phyloP scores from a whole-genome alignment of 2,797 vertebrate genomes.

The Epinephelus coioides region DNA sequence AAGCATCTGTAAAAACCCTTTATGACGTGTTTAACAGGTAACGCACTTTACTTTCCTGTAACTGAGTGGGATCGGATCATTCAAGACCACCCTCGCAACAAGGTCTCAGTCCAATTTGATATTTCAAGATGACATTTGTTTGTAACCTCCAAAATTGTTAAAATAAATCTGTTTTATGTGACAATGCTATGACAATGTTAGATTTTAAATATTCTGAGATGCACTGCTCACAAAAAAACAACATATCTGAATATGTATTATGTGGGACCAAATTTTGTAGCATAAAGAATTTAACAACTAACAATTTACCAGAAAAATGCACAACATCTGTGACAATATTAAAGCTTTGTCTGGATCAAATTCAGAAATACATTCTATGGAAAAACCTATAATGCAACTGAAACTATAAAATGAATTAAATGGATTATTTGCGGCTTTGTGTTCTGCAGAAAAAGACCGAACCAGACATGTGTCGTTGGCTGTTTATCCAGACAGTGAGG shows the following conservation, averaged over 20 bases:
- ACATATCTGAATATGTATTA: not conserved
- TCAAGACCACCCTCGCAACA: slow-evolving; percentile 17
- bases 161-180: too few species aligned
- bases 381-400: not conserved
- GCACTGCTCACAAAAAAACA: not conserved
- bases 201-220: not conserved
- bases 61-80: slow-evolving; percentile 10
- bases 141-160: too few species aligned
- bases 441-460: not conserved
- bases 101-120: slow-evolving; percentile 4
- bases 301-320: not conserved
- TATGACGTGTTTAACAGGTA: not conserved
- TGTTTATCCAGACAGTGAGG: slow-evolving; percentile 49
- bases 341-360: not conserved
- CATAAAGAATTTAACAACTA: not conserved
- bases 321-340: not conserved
- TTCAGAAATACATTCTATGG: not conserved
- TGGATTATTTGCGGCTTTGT: not conserved
- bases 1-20: slow-evolving; percentile 10
- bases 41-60: slow-evolving; percentile 13
- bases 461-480: not conserved
- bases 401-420: not conserved
- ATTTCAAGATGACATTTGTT: not conserved
- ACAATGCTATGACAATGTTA: not conserved
- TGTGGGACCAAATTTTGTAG: not conserved